A percentile compares a stretch with the other conserved stretches of the same genome.
Evolutionary conservation across 2,797 vertebrate species (phyloP).

Genomic region (Triplophysa yarkandensis): DNA sequence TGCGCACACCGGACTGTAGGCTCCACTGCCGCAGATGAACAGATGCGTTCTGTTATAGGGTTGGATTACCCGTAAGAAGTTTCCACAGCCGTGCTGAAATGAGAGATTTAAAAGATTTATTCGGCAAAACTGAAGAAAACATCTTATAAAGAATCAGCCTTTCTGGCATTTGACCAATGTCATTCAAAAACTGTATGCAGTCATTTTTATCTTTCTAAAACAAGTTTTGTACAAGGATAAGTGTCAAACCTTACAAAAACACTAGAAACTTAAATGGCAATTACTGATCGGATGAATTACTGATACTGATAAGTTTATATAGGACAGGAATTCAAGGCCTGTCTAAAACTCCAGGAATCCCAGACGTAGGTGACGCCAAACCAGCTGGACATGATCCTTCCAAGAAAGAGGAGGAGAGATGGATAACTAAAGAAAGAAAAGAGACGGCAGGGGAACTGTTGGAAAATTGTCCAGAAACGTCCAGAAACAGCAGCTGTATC

Average conservation of each 20-base stretch:
- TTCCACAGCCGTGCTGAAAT: slow-evolving; percentile 91
- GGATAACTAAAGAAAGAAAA: slow-evolving; percentile 55
- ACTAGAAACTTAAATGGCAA: not conserved
- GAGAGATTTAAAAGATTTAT: slow-evolving; percentile 2
- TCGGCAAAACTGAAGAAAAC: too few relatives aligned
- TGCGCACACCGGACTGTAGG: slow-evolving; percentile 92
- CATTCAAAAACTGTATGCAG: not conserved
- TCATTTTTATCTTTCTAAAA: not conserved
- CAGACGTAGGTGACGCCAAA: slow-evolving; percentile 1
- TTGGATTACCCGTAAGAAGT: slow-evolving; percentile 94
- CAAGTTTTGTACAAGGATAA: not conserved
- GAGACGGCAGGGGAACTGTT: slow-evolving; percentile 62
- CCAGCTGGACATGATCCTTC: slow-evolving; percentile 5
- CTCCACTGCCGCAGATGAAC: slow-evolving; percentile 94
- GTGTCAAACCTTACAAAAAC: too few relatives aligned
- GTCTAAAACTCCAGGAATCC: slow-evolving; percentile 31
- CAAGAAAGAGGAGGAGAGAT: slow-evolving; percentile 19
- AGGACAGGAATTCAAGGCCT: slow-evolving; percentile 22
- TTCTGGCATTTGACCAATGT: not conserved
- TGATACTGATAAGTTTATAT: slow-evolving; percentile 4
- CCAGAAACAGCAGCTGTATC: slow-evolving; percentile 71
- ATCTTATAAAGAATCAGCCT: not conserved
- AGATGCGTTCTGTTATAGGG: slow-evolving; percentile 93
- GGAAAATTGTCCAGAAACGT: slow-evolving; percentile 68
- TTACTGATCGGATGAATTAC: not conserved